Evolutionary conservation across 1,140 invertebrate genomes (phyloP), one percentile per base, ranked within the genome.

Genomic region (Dolichoris vasculosae): DNA sequence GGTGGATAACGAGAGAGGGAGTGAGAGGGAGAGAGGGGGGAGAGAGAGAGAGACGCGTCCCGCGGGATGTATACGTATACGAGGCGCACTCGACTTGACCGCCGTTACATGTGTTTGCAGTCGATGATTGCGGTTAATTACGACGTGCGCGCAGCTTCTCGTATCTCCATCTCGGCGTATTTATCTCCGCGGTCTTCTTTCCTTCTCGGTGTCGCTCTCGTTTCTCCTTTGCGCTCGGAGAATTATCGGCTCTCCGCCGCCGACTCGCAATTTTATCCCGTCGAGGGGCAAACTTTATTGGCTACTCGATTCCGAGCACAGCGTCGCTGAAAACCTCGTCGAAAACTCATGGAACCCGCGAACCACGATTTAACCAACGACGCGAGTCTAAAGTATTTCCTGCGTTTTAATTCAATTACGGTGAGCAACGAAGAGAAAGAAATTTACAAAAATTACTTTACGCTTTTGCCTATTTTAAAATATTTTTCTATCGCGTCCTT

Each of bases 51-150:
- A 17, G 48, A 51, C 2, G 13, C 15, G 38, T 73, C 69, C 32
- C 76, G 51, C 20, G 76, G 69, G 43, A 76, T 76, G 48, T 43
- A 67, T 67, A 55, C 38, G n/a, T 75, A 43, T 64, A n/a, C 35
- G 32, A 0, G 38, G 26, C 32, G 43, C 30, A n/a, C 63, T 71
- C 76, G 83, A 83, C 67, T 63, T 48, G 82, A 30, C 6, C 55
- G 59, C 75, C 51, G 32, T 20, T 35, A 38, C 71, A 48, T 38
- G 78, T 82, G 59, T 85, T 85, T 82, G 79, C 84, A 75, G 40
- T 32, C 51, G 78, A 63, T 51, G 79, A 86, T 86, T 82, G 84
- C 84, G 79, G 84, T 86, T 86, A 86, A 86, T 86, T 82, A 82
- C 80, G 73, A 67, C 23, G 3, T 17, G 40, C n/a, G 73, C 46